phyloP scores from a whole-genome alignment of 2,797 vertebrate genomes.

The Craterocephalus amniculus region DNA sequence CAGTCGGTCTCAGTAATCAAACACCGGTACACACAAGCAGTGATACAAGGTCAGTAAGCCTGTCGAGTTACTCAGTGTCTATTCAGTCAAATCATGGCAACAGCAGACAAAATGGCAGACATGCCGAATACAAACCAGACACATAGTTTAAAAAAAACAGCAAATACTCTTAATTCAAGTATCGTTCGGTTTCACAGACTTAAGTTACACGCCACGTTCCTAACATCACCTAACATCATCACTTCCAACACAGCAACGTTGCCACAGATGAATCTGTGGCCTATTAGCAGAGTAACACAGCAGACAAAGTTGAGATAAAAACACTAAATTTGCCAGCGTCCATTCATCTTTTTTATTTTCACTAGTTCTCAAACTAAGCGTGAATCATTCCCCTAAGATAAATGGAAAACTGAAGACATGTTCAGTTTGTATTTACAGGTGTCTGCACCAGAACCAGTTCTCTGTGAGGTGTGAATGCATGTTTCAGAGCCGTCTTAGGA shows the following conservation, averaged over 20 bases:
- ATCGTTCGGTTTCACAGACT: conserved; percentile 66
- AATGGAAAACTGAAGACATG: conserved; percentile 17
- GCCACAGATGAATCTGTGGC: conserved; percentile 44
- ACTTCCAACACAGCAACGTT: conserved; percentile 59
- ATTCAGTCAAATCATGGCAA: conserved; percentile 66
- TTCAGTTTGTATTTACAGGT: conserved; percentile 68
- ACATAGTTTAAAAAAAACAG: conserved; percentile 59
- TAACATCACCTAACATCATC: conserved; percentile 56
- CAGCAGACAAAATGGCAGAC: conserved; percentile 66
- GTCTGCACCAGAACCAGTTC: conserved; percentile 46
- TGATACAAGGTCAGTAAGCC: conserved; percentile 34
- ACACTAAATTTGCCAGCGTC: conserved; percentile 6
- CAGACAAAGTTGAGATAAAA: conserved; percentile 44
- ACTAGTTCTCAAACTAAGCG: conserved; percentile 15
- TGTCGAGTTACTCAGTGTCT: conserved; percentile 29
- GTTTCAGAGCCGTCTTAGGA: conserved; percentile 62
- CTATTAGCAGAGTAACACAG: conserved; percentile 32
- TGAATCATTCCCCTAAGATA: conserved; percentile 27
- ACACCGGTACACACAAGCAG: conserved; percentile 52
- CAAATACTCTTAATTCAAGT: conserved; percentile 72
- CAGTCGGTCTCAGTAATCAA: conserved; percentile 38
- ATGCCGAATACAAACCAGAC: conserved; percentile 65
- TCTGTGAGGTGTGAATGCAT: conserved; percentile 48
- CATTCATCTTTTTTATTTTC: neutral
- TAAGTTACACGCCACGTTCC: conserved; percentile 67